Base-by-base conservation (phyloP, 2,113 vertebrate genomes). In the Cyprinodon variegatus region DNA sequence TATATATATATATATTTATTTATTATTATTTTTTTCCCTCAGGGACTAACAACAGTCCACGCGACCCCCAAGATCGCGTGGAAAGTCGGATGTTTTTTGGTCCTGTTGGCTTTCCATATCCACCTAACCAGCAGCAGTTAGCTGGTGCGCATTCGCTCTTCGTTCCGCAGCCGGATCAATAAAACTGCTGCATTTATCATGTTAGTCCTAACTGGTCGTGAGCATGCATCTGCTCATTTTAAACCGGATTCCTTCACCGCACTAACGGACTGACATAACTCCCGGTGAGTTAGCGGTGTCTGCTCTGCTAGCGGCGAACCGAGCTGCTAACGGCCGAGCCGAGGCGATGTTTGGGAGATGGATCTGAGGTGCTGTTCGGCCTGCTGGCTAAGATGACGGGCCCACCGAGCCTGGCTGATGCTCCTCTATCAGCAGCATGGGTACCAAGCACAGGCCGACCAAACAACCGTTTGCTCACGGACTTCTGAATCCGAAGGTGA, bases 381-480 rank as follows among this genome's bases (percentile, higher is more conserved):
- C 79, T 79, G 73, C 79, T 79, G 73, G 57, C 20, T 36, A 83
- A 78, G 67, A 90, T 89, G 88, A 85, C 68, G 84, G 78, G 41
- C 50, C 70, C 71, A 76, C 70, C 72, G 65, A 65, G 60, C 65
- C 70, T 41, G 50, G 50, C 46, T 66, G 73, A 41, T 77, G 82
- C 82, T 76, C 74, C 77, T 87, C 74, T 89, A 39, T 84, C 79
- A 37, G 77, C 91, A 93, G 94, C 80, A 93, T 95, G 94, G 92
- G 94, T 53, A 75, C 86, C 22, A 73, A 75, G 65, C 87, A 91
- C 63, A 87, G 91, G 83, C 82, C 93, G 92, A 85, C 73, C 77
- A 83, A 91, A 70, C 84, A 90, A 60, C 81, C 78, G 60, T 83
- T 65, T 45, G 41, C 80, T 66, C 83, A 87, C 69, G 82, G 78